Evolutionary conservation across 2,888 invertebrate genomes (phyloP), one percentile per base, ranked within the genome.

Genomic region (Ormia ochracea): DNA sequence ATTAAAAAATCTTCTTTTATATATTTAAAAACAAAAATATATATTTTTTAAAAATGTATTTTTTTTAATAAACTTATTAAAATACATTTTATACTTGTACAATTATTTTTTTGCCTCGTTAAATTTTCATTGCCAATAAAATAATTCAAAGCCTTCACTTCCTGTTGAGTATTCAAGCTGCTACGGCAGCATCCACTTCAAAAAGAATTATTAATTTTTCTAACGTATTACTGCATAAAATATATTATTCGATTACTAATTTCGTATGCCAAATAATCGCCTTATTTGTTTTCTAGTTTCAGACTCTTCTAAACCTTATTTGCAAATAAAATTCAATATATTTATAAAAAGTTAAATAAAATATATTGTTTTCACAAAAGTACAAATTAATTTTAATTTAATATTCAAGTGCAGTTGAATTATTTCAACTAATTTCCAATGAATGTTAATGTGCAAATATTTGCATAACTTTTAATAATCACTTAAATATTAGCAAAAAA

Each of bases 361-460:
- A 52, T 41, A 41, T 28, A 17, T 23, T 36, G 19, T 33, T 58
- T 58, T 26, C n/a, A n/a, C 19, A 3, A 26, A 36, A 26, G 2
- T 17, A 17, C 3, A 14, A 58, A 45, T 69, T 36, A 28, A 48
- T 41, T 36, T 69, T 58, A 19, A 48, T 69, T 48, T 19, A 69
- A 48, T 58, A 58, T 69, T 45, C 10, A 28, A 48, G n/a, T 28
- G 23, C 31, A 23, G 23, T 58, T 36, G n/a, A 66, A 52, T 41
- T 54, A 31, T 54, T 41, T 66, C 0, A 48, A 50, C 17, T 36
- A 58, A 48, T 45, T 58, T 69, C 48, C 9, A 23, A 33, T 45
- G n/a, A 56, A 45, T 56, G 56, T n/a, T 26, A 26, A 45, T 58
- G 7, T 36, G 19, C 19, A 48, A 58, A 69, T 69, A 48, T 58